These are phyloP conservation scores for Prunella strophiata DNA, from an alignment of 2,797 vertebrate genomes.

Conservation along the genomic window DNA sequence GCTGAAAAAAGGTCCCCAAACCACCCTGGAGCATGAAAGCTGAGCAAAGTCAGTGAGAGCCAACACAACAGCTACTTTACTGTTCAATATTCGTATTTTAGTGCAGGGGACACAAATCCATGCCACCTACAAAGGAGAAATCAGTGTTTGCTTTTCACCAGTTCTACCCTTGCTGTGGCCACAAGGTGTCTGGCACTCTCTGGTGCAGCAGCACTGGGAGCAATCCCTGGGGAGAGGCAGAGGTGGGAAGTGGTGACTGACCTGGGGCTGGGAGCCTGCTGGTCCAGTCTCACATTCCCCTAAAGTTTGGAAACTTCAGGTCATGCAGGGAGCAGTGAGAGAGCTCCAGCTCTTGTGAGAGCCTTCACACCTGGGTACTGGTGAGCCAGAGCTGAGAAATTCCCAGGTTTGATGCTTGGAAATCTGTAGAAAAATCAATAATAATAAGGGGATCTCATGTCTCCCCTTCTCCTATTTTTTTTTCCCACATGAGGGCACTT, in stretches of 20 bases:
- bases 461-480: not conserved
- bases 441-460: not conserved
- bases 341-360: not conserved
- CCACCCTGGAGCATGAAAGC: not conserved
- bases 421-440: not conserved
- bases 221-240: not conserved
- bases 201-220: not conserved
- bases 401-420: not conserved
- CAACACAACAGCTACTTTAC: not conserved
- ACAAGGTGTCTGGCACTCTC: not conserved
- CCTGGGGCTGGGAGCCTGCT: not conserved
- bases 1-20: not conserved
- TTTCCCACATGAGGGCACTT: not conserved
- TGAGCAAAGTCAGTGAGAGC: not conserved
- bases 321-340: not conserved
- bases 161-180: not conserved
- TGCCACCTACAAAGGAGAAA: not conserved
- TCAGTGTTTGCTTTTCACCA: not conserved
- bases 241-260: not conserved
- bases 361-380: not conserved
- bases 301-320: not conserved
- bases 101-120: not conserved
- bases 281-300: accelerated
- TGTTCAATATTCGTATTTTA: not conserved
- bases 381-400: not conserved